Evolutionary conservation across 2,113 vertebrate genomes (phyloP), one percentile per base, ranked within the genome.

Genomic region (Acrocephalus arundinaceus): DNA sequence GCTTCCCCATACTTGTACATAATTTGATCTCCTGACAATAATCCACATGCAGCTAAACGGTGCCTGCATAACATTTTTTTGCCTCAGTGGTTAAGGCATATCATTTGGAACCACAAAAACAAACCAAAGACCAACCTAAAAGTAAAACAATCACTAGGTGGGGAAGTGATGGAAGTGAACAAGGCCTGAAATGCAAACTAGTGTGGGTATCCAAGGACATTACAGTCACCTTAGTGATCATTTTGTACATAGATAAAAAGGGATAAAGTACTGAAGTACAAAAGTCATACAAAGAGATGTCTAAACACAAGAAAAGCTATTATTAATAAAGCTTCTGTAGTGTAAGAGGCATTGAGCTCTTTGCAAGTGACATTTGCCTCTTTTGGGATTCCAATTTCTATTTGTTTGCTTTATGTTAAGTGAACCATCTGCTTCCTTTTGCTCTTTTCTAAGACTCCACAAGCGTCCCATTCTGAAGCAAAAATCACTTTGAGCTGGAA

Each of bases 1-100:
- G 65, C 94, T 94, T 87, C 94, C 89, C 79, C 62, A 75, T 68
- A 72, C 65, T 49, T 61, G 88, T 27, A 92, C 83, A 79, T 90
- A 94, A 96, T 95, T 94, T 94, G 88, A 94, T 96, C 92, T 93
- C 96, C 85, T 80, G 85, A 96, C 93, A 93, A 92, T 78, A 95
- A 96, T 90, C 72, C 79, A 68, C 92, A 89, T 52, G 90, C 76
- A 94, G 73, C 76, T 93, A 90, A 95, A 92, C 0, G 3, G 90
- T 92, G 92, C 65, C 92, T 78, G 76, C 92, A 78, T 89, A 94
- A 90, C 48, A 92, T 94, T 97, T 93, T 63, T 90, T 91, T 94
- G 88, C 94, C 90, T 95, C 88, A 37, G 79, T 90, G 65, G 83
- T 81, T 92, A 93, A 88, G 61, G 58, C 61, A 52, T 61, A 75